Conservation (phyloP, 2,888 invertebrate species). For the Mycalesis mineus region DNA sequence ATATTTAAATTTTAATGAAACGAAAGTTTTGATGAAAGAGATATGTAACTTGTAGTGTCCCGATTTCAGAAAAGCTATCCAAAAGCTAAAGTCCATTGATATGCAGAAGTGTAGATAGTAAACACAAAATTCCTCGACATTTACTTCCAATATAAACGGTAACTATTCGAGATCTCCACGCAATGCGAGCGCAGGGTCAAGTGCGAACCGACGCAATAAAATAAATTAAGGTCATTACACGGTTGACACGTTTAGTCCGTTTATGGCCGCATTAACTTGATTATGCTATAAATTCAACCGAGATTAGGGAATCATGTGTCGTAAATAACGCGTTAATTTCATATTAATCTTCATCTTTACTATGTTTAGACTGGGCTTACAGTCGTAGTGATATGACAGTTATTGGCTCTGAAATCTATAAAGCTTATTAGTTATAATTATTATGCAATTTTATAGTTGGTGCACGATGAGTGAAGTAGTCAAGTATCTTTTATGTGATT, state of each 20-base stretch:
- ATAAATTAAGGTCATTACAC: constrained; percentile 15
- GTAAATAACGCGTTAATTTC: constrained; percentile 4
- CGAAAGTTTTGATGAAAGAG: too few species aligned
- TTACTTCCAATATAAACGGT: background rate
- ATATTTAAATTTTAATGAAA: too few species aligned
- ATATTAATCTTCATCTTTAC: constrained; percentile 5
- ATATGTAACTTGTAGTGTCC: too few species aligned
- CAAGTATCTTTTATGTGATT: background rate
- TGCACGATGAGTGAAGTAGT: background rate
- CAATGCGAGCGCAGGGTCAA: constrained; percentile 1
- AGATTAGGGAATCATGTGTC: constrained; percentile 10
- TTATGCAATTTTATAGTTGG: background rate
- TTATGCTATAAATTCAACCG: constrained; percentile 13
- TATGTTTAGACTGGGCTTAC: background rate
- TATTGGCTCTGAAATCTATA: background rate
- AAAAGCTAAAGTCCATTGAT: too few species aligned
- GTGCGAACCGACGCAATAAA: constrained; percentile 12
- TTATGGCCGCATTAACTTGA: constrained; percentile 12
- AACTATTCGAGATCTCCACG: background rate
- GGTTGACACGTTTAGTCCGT: constrained; percentile 13
- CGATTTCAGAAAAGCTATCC: too few species aligned
- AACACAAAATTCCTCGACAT: background rate
- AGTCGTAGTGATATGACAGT: background rate
- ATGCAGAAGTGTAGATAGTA: background rate
- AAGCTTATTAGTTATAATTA: background rate